These are phyloP conservation scores for Nothocercus nigrocapillus DNA, from an alignment of 2,113 vertebrate genomes.

Conservation along the genomic window DNA sequence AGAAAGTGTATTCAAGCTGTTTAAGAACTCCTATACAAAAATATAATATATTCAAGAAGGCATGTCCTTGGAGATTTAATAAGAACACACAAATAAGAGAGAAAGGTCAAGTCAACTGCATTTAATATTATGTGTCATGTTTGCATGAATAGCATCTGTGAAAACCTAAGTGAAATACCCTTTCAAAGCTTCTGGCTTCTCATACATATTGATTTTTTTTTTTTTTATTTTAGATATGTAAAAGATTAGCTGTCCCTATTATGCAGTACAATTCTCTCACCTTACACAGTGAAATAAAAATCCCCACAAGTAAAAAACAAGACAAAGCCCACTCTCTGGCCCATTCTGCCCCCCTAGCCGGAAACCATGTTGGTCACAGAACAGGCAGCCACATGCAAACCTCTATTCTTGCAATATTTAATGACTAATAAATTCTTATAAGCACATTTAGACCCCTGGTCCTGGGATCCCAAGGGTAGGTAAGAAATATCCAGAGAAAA, in stretches of 20 bases:
- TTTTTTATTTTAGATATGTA: background rate
- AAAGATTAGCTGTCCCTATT: background rate
- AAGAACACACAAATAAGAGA: background rate
- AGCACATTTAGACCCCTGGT: background rate
- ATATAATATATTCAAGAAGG: background rate
- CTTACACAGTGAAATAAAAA: background rate
- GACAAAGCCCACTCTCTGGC: background rate
- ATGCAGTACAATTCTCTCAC: background rate
- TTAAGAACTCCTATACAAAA: background rate
- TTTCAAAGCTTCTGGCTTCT: background rate
- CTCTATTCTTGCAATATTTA: background rate
- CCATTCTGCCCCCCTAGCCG: too few relatives aligned
- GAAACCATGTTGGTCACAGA: background rate
- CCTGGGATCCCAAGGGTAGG: background rate
- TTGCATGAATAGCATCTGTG: background rate
- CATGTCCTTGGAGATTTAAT: background rate
- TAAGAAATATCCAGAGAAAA: background rate
- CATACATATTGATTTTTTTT: background rate
- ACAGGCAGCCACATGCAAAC: rapidly evolving
- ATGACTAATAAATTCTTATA: background rate
- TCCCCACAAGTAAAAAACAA: background rate
- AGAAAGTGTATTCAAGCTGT: background rate
- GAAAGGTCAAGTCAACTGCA: background rate
- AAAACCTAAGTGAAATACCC: background rate
- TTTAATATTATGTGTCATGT: background rate